Conservation (phyloP, 2,797 vertebrate genomes). For the Myotis myotis region DNA sequence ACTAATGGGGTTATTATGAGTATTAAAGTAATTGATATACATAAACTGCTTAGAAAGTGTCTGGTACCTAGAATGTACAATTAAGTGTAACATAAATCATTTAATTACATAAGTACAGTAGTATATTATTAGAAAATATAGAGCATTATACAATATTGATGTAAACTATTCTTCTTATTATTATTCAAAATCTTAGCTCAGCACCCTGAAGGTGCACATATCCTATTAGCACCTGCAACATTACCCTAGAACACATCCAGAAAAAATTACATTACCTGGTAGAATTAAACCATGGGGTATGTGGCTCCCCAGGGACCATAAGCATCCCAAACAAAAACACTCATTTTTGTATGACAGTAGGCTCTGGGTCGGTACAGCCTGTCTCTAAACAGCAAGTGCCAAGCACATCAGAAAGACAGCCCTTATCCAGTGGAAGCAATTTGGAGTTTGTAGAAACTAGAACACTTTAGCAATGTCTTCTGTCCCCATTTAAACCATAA, state of each 20-base stretch:
- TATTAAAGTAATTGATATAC: not conserved
- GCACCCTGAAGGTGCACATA: not conserved
- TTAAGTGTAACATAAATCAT: not conserved
- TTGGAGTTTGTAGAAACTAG: conserved; percentile 30
- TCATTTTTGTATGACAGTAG: not conserved
- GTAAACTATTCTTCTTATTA: not conserved
- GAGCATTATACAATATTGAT: not conserved
- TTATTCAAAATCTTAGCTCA: not conserved
- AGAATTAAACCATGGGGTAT: not conserved
- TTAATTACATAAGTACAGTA: not conserved
- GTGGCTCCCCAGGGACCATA: not conserved
- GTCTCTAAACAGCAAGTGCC: conserved; percentile 30
- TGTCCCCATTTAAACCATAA: not conserved
- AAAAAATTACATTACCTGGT: not conserved
- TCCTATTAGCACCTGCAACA: not conserved
- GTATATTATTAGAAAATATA: not conserved
- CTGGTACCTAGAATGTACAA: not conserved
- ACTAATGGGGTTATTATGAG: not conserved
- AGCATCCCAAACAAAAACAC: not conserved
- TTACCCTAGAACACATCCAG: not conserved
- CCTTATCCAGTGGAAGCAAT: not conserved
- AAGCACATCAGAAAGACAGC: not conserved
- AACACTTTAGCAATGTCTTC: not conserved
- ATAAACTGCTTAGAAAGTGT: not conserved
- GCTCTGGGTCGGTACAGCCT: not conserved